These are phyloP conservation scores for Ceyx melanurus DNA, from an alignment of 2,113 vertebrate species.

Conservation along the genomic window DNA sequence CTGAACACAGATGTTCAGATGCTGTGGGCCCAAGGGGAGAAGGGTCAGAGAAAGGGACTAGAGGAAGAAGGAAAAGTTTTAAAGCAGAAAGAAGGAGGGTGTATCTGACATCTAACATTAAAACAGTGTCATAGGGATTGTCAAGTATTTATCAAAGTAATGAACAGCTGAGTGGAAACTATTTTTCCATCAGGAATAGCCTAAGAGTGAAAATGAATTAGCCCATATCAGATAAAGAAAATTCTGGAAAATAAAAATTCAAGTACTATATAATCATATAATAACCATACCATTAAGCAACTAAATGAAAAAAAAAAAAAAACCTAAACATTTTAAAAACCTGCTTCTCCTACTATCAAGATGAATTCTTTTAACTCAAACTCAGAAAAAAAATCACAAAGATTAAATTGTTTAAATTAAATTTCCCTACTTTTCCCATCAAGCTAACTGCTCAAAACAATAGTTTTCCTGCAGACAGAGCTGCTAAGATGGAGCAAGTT, in stretches of 20 bases:
- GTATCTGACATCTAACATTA: neutral
- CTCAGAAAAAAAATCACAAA: neutral
- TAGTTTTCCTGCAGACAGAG: neutral
- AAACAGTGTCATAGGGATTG: neutral
- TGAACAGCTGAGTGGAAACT: neutral
- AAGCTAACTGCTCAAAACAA: neutral
- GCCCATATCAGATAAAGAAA: neutral
- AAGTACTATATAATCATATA: neutral
- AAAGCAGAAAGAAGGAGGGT: neutral
- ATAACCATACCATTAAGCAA: neutral
- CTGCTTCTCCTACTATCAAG: neutral
- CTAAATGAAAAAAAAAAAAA: neutral
- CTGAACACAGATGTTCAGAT: neutral
- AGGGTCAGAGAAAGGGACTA: neutral
- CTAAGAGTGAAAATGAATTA: neutral
- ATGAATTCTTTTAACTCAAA: neutral
- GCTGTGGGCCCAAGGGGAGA: neutral
- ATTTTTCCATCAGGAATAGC: neutral
- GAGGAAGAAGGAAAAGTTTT: neutral
- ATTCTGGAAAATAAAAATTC: neutral
- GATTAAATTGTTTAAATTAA: too few species aligned
- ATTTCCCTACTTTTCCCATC: neutral
- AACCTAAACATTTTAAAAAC: neutral
- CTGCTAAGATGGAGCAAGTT: neutral
- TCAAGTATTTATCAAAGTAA: neutral